These are phyloP conservation scores for Odontocolon sp. DNA, from an alignment of 2,888 invertebrate species.

Conservation along the genomic window DNA sequence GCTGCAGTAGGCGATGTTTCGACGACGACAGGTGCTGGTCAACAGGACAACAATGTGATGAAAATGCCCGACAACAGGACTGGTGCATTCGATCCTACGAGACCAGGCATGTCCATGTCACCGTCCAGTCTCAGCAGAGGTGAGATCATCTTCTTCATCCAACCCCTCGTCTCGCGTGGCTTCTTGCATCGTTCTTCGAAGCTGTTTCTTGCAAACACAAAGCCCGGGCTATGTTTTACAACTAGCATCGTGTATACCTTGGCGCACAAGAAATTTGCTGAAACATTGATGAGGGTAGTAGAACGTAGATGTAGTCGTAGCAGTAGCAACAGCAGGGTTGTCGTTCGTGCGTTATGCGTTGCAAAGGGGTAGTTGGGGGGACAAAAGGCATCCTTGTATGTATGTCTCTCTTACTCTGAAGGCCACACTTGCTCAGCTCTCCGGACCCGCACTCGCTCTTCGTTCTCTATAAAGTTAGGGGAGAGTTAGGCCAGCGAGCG, in stretches of 20 bases:
- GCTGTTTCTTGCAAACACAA: constrained; percentile 33
- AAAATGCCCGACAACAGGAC: constrained; percentile 74
- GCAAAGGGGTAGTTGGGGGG: constrained; percentile 65
- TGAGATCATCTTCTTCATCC: constrained; percentile 80
- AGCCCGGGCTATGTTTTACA: constrained; percentile 14
- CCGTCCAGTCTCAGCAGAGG: constrained; percentile 90
- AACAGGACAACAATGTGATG: constrained; percentile 73
- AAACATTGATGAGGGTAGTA: constrained; percentile 70
- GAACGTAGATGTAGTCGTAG: constrained; percentile 53
- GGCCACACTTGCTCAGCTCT: constrained; percentile 42
- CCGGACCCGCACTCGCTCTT: constrained; percentile 45
- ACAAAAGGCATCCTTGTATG: constrained; percentile 77
- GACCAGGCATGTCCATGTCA: constrained; percentile 83
- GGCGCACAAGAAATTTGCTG: constrained; percentile 65
- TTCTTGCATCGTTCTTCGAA: constrained; percentile 13
- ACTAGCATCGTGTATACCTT: background rate
- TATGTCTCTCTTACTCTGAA: constrained; percentile 51
- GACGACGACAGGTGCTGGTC: constrained; percentile 65
- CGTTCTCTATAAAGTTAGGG: constrained; percentile 76
- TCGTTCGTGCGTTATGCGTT: constrained; percentile 68
- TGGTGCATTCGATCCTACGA: constrained; percentile 71
- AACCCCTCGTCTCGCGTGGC: too few relatives aligned
- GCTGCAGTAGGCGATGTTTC: constrained; percentile 71
- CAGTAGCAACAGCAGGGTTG: constrained; percentile 50
- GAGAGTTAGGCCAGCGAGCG: constrained; percentile 74